Evolutionary conservation across 2,888 invertebrate genomes (phyloP).

Genomic region (Netelia inedita): DNA sequence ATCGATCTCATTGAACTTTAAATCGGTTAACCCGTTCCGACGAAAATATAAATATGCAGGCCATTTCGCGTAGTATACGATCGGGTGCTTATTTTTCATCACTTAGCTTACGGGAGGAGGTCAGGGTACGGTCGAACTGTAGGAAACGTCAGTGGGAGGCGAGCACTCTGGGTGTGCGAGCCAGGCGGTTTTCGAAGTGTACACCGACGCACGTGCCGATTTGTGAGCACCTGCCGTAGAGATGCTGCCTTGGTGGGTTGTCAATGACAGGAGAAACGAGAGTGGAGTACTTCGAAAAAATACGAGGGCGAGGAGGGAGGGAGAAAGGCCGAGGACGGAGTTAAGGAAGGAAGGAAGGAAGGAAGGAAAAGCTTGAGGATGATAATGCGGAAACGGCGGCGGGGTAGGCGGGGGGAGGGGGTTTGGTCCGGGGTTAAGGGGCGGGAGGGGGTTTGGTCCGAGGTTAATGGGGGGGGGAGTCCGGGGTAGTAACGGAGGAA

Average conservation of each 20-base stretch:
- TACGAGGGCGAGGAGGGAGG: constrained; percentile 7
- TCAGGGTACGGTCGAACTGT: too few species aligned
- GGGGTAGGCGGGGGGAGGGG: not conserved
- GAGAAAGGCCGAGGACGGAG: constrained; percentile 38
- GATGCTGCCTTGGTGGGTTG: constrained; percentile 35
- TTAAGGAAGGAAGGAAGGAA: constrained; percentile 52
- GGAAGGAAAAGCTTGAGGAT: constrained; percentile 51
- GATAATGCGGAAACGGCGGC: constrained; percentile 13
- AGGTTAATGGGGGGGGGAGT: not conserved
- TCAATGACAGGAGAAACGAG: constrained; percentile 60
- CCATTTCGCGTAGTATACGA: too few species aligned
- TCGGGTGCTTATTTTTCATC: too few species aligned
- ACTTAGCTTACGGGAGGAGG: too few species aligned
- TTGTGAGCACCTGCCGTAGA: constrained; percentile 46
- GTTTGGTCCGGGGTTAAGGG: not conserved
- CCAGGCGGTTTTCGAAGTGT: constrained; percentile 1
- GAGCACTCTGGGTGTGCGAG: constrained; percentile 15
- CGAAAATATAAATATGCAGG: too few species aligned
- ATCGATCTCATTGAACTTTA: too few species aligned
- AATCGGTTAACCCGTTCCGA: too few species aligned
- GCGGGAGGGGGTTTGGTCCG: not conserved
- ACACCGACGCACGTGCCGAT: constrained; percentile 14
- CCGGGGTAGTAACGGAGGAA: not conserved
- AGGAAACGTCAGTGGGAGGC: too few species aligned
- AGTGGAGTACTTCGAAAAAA: constrained; percentile 9